Evolutionary conservation across 2,888 invertebrate species (phyloP).

Genomic region (Erynnis tages): DNA sequence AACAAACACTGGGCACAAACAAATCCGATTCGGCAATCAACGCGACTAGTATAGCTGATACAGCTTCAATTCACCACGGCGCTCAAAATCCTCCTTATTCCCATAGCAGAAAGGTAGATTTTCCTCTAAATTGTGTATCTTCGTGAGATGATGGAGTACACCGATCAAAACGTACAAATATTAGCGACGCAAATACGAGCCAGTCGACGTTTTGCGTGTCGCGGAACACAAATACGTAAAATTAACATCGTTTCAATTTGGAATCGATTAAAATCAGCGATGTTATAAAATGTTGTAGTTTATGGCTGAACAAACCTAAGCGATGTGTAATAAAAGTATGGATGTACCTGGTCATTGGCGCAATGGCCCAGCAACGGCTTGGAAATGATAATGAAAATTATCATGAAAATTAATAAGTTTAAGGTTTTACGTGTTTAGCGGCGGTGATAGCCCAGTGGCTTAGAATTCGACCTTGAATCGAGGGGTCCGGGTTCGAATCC

Average conservation of each 20-base stretch:
- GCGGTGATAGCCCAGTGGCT: no score
- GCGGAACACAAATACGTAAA: constrained; percentile 24
- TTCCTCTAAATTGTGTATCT: background rate
- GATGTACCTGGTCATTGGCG: no score
- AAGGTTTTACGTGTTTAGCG: no score
- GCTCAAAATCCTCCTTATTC: background rate
- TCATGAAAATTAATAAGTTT: no score
- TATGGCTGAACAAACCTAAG: background rate
- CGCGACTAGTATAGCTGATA: constrained; percentile 2
- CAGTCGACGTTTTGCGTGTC: constrained; percentile 22
- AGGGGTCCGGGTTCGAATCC: no score
- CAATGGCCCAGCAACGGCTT: no score
- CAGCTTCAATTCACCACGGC: background rate
- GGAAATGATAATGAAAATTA: no score
- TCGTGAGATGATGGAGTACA: constrained; percentile 4
- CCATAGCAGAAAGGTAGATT: background rate
- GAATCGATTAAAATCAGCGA: constrained; percentile 18
- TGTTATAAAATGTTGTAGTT: background rate
- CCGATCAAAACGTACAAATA: constrained; percentile 24
- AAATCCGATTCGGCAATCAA: constrained; percentile 25
- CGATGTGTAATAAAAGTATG: no score
- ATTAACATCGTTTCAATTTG: constrained; percentile 26
- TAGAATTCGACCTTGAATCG: no score
- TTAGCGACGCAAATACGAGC: constrained; percentile 17
- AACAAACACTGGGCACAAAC: constrained; percentile 18